phyloP scores from a whole-genome alignment of 2,888 invertebrate genomes.

The Tillus elongatus region DNA sequence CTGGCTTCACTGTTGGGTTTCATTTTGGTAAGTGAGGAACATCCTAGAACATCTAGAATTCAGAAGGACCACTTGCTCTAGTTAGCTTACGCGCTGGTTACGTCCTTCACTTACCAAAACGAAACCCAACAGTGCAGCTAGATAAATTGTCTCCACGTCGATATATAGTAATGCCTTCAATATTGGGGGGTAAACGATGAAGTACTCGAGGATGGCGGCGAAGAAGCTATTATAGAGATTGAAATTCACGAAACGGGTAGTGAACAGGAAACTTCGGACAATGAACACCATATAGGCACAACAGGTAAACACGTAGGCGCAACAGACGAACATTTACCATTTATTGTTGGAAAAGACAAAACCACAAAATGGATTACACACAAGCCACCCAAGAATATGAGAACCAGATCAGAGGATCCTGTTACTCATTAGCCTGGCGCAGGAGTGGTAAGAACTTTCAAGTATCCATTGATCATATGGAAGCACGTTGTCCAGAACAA shows the following conservation, averaged over 20 bases:
- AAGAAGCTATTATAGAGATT: slow-evolving; percentile 1
- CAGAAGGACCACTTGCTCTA: too few species aligned
- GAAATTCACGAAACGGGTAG: slow-evolving; percentile 3
- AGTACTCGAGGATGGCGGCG: not conserved
- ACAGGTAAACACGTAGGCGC: slow-evolving; percentile 1
- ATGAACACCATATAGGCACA: slow-evolving; percentile 1
- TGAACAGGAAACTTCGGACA: slow-evolving; percentile 3
- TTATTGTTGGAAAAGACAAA: slow-evolving; percentile 1
- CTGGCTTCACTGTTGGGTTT: too few species aligned
- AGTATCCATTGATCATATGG: slow-evolving; percentile 14
- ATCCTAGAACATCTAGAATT: too few species aligned
- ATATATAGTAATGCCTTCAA: not conserved
- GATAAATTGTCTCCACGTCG: too few species aligned
- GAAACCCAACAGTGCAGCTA: too few species aligned
- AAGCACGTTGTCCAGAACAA: slow-evolving; percentile 12
- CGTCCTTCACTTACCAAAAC: too few species aligned
- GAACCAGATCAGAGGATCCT: not conserved
- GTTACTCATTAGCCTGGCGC: slow-evolving; percentile 1
- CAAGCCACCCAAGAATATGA: not conserved
- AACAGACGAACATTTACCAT: slow-evolving; percentile 2
- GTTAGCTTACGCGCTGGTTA: too few species aligned
- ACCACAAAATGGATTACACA: slow-evolving; percentile 2
- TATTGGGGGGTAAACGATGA: not conserved
- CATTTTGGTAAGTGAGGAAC: too few species aligned
- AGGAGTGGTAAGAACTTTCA: slow-evolving; percentile 4